These are phyloP conservation scores for Agapornis canus DNA, from an alignment of 2,797 vertebrate genomes.

Conservation along the genomic window DNA sequence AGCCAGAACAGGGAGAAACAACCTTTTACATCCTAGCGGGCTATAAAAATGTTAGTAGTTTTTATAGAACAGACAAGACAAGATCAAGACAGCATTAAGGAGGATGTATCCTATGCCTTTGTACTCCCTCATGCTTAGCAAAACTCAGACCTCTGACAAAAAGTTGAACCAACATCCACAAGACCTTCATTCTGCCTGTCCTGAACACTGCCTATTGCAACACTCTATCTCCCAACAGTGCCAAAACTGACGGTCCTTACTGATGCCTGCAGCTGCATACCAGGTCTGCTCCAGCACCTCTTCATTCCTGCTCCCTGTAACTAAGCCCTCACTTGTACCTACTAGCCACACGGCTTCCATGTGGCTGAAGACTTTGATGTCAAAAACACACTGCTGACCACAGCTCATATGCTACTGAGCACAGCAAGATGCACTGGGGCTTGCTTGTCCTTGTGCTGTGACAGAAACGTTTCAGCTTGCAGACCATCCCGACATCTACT, in stretches of 20 bases:
- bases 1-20: not conserved
- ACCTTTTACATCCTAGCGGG: not conserved
- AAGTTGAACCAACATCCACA: not conserved
- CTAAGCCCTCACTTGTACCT: not conserved
- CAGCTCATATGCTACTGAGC: not conserved
- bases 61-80: not conserved
- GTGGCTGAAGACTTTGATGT: not conserved
- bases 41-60: not conserved
- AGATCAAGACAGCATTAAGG: not conserved
- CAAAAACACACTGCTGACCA: not conserved
- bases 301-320: not conserved
- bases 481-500: not conserved
- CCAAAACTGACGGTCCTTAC: not conserved
- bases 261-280: not conserved
- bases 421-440: not conserved
- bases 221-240: not conserved
- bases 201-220: not conserved
- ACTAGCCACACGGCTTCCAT: not conserved
- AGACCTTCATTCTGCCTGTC: not conserved
- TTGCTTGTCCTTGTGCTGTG: not conserved
- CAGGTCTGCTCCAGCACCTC: not conserved
- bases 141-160: not conserved
- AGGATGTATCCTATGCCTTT: not conserved
- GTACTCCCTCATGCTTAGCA: not conserved
- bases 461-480: not conserved